Conservation (phyloP, 2,113 vertebrate species). For the Struthio camelus region DNA sequence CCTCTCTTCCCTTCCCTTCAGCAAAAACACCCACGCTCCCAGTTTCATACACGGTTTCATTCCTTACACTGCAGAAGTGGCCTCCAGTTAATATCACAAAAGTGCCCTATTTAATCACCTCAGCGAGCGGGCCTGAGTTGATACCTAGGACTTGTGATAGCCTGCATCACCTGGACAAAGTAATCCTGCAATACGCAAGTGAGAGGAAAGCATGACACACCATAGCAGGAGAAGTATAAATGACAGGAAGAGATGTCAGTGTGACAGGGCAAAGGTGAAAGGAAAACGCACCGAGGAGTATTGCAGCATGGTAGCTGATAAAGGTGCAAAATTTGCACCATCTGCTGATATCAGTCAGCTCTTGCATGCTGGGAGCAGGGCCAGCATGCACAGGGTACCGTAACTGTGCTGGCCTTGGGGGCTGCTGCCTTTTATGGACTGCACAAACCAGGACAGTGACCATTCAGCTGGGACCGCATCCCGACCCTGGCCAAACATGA, state of each 20-base stretch:
- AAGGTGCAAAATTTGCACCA: not conserved
- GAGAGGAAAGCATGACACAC: not conserved
- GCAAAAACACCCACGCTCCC: not conserved
- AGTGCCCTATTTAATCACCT: not conserved
- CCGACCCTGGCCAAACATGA: not conserved
- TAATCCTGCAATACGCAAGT: not conserved
- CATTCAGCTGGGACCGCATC: accelerated
- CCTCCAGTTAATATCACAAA: not conserved
- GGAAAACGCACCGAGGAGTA: not conserved
- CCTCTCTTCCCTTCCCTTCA: not conserved
- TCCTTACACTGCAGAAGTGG: not conserved
- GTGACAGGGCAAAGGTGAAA: not conserved
- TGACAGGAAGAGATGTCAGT: not conserved
- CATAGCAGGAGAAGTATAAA: not conserved
- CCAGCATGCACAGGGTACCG: not conserved
- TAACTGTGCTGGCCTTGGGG: not conserved
- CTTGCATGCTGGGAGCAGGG: not conserved
- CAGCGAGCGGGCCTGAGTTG: not conserved
- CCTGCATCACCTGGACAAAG: not conserved
- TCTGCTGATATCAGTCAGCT: not conserved
- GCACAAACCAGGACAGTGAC: not conserved
- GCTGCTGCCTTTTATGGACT: not conserved
- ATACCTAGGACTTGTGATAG: not conserved
- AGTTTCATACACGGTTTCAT: not conserved
- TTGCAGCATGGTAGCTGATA: not conserved